These are phyloP conservation scores for Atractosteus spatula DNA, from an alignment of 2,113 vertebrate genomes.

Conservation along the genomic window DNA sequence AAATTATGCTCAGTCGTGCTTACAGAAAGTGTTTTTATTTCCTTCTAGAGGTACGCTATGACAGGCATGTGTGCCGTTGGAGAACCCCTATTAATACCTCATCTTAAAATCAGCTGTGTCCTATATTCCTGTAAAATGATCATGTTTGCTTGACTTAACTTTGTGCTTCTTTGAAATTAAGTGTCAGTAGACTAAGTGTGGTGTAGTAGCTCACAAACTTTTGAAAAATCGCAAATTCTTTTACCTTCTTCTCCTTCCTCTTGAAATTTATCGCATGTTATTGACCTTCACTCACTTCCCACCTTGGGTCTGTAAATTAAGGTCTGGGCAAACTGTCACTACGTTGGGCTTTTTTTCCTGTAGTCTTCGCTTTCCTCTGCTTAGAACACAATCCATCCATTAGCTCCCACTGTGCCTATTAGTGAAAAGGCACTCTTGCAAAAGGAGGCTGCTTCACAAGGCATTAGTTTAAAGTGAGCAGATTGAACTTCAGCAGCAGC, in stretches of 20 bases:
- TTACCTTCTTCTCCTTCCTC: neutral
- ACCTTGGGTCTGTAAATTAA: neutral
- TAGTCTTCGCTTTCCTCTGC: neutral
- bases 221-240: neutral
- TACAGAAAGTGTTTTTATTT: neutral
- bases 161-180: slow-evolving; percentile 22
- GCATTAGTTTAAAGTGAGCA: neutral
- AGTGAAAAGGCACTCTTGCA: neutral
- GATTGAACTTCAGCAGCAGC: neutral
- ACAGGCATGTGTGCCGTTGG: neutral
- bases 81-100: neutral
- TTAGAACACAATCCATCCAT: slow-evolving; percentile 1
- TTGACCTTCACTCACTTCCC: neutral
- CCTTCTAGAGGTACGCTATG: neutral
- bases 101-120: slow-evolving; percentile 20
- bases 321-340: neutral
- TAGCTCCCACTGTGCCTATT: slow-evolving; percentile 16
- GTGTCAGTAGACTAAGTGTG: slow-evolving; percentile 20
- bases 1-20: neutral
- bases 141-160: slow-evolving; percentile 37
- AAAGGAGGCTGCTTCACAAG: neutral
- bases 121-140: slow-evolving; percentile 39
- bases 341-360: neutral
- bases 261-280: neutral
- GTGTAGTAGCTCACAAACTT: slow-evolving; percentile 13